Evolutionary conservation across 2,888 invertebrate genomes (phyloP).

Genomic region (Cephus rjabovi): DNA sequence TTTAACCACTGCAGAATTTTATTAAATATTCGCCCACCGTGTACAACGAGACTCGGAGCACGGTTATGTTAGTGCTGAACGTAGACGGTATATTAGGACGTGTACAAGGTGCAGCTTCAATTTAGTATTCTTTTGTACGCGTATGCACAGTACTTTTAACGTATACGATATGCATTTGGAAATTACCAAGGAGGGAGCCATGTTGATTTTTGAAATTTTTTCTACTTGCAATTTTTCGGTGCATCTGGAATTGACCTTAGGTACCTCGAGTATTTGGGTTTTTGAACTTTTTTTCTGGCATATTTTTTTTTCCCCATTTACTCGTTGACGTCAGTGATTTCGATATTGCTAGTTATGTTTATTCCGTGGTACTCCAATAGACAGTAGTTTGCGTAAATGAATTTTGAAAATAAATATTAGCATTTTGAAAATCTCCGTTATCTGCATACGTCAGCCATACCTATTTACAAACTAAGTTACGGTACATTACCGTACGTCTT

Average conservation of each 20-base stretch:
- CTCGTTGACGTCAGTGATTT: not conserved
- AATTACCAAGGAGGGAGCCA: not conserved
- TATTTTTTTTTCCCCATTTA: too few relatives aligned
- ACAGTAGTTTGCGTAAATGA: not conserved
- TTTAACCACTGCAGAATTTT: constrained; percentile 19
- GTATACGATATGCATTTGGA: not conserved
- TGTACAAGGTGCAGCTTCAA: not conserved
- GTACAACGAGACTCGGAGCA: not conserved
- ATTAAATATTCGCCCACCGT: not conserved
- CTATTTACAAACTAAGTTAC: not conserved
- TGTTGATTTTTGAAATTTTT: not conserved
- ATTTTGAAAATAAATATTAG: not conserved
- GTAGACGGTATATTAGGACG: not conserved
- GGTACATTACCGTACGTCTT: not conserved
- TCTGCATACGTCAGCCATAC: not conserved
- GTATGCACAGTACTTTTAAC: too few relatives aligned
- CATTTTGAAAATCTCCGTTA: not conserved
- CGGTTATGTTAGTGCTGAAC: not conserved
- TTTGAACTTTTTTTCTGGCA: too few relatives aligned
- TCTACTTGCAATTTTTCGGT: too few relatives aligned
- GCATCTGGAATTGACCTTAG: not conserved
- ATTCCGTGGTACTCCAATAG: not conserved
- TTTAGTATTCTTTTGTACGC: not conserved
- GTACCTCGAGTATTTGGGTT: too few relatives aligned
- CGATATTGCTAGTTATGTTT: not conserved